Conservation (phyloP, 2,113 vertebrate genomes). For the Tautogolabrus adspersus region DNA sequence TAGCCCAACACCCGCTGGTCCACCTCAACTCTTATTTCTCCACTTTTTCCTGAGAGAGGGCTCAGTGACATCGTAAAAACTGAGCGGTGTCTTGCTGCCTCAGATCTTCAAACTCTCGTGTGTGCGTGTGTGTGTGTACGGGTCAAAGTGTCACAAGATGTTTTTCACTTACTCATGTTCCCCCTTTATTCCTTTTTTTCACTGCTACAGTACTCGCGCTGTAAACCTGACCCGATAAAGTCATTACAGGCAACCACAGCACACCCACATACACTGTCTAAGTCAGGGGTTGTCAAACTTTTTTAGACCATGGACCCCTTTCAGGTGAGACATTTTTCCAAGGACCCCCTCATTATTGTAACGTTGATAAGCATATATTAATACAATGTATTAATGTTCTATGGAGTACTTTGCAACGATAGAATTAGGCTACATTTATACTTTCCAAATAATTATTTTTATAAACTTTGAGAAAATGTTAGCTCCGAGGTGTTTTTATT, state of each 20-base stretch:
- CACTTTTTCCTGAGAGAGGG: neutral
- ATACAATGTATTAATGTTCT: no score
- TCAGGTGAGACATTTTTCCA: no score
- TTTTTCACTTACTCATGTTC: conserved; percentile 55
- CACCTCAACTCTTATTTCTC: conserved; percentile 3
- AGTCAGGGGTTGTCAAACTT: no score
- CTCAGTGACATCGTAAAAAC: conserved; percentile 47
- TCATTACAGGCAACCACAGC: conserved; percentile 30
- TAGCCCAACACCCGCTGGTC: neutral
- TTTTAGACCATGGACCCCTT: no score
- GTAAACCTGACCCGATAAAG: conserved; percentile 48
- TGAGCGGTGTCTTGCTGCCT: conserved; percentile 21
- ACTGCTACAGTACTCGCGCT: conserved; percentile 16
- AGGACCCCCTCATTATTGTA: no score
- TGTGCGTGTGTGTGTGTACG: neutral
- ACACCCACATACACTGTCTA: neutral
- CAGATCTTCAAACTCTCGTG: conserved; percentile 4
- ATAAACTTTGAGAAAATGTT: no score
- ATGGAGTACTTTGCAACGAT: no score
- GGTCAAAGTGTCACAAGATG: conserved; percentile 56
- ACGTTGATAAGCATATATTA: no score
- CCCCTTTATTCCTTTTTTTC: conserved; percentile 48
- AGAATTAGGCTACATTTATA: no score
- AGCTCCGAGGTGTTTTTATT: no score
- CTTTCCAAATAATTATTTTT: no score